Percentiles rank a stretch among this genome's conserved stretches.
phyloP scores from a whole-genome alignment of 2,797 vertebrate genomes.

The Mus spretus region DNA sequence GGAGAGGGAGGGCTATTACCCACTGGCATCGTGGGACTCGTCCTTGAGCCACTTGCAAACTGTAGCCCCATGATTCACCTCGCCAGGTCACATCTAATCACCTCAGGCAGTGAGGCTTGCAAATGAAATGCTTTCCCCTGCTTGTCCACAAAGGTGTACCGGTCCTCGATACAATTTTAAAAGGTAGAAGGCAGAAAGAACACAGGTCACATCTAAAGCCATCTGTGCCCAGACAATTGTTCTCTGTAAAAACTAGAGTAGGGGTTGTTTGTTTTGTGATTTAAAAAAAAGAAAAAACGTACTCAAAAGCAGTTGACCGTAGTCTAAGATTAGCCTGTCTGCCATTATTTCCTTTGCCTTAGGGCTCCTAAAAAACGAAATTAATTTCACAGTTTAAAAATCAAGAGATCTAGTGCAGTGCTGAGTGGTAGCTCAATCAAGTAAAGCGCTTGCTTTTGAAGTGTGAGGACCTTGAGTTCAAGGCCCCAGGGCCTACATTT shows the following conservation, averaged over 20 bases:
- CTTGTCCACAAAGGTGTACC: background rate
- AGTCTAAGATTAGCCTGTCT: background rate
- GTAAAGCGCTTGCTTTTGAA: background rate
- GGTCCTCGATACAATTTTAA: background rate
- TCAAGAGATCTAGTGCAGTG: background rate
- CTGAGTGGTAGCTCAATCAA: background rate
- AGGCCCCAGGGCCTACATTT: background rate
- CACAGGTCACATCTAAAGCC: background rate
- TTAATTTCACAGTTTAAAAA: conserved; percentile 49
- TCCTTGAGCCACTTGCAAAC: conserved; percentile 27
- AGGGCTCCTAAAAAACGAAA: background rate
- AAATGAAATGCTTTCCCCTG: background rate
- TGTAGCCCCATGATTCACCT: background rate
- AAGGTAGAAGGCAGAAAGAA: background rate
- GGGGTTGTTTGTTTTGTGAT: background rate
- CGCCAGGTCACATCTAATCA: background rate
- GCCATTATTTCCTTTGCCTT: background rate
- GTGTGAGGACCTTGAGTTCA: background rate
- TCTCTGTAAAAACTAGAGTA: background rate
- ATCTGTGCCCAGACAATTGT: background rate
- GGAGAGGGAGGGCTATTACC: background rate
- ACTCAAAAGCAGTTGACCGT: background rate
- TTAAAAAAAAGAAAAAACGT: background rate
- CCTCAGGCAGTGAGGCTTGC: background rate
- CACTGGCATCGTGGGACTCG: fast-evolving